Base-by-base conservation (phyloP, 2,797 vertebrate species). In the Lepidocolaptes lacrymiger region DNA sequence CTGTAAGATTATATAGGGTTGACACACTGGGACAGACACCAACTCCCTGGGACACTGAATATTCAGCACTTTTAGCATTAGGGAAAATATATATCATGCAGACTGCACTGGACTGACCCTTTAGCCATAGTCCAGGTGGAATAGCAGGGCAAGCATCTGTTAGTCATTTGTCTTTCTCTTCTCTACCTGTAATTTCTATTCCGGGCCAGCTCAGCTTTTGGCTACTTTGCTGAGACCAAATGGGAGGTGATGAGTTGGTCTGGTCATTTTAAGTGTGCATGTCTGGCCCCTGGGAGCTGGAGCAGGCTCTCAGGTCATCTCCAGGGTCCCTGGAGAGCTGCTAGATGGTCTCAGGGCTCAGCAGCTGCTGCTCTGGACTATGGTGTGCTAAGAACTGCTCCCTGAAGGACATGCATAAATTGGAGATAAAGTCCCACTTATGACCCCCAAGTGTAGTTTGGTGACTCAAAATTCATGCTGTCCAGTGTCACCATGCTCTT, bases 121-220 rank as follows among this genome's bases (percentile, higher is more conserved):
- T 79, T 27, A 84, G 55, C 71, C 48, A 14, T 9, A 51, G 67
- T 34, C 37, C 93, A 87, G 83, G 71, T 91, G 85, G 77, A 91
- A 79, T 66, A 88, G 69, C 36, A 73, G 52, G 56, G 41, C 52
- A 85, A 61, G 69, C 67, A 90, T 82, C 91, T 86, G 63, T 72
- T 82, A 30, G 44, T 61, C 41, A n/a, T 95, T 91, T 80, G 21
- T 87, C 77, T 95, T 92, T 56, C 52, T 91, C 34, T 69, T 86
- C 58, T 79, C 26, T 75, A 58, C 92, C 68, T 88, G 23, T 34
- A 52, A 51, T 69, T 89, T 64, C 61, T 83, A 0, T 75, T 91
- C 30, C 22, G 79, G 68, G 51, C 37, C 76, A 69, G 51, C 76
- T 92, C 54, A 76, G 52, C 54, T 90, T 59, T 93, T 88, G 83